These are phyloP conservation scores for Fukomys damarensis DNA, from an alignment of 2,113 vertebrate genomes.

Conservation along the genomic window DNA sequence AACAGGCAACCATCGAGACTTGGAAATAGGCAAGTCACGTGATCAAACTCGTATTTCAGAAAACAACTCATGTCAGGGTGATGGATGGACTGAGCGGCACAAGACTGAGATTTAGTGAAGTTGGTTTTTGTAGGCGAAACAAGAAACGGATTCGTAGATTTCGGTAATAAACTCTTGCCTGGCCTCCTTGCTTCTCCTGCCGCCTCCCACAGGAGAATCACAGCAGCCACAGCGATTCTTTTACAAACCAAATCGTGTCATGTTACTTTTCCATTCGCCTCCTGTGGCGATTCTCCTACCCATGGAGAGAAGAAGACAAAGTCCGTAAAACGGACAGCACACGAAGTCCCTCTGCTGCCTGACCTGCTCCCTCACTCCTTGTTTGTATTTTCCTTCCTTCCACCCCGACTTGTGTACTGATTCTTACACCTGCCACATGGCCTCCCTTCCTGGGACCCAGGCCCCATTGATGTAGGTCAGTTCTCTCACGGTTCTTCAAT, in stretches of 20 bases:
- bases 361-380: not conserved
- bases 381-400: too few species aligned
- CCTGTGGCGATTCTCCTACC: not conserved
- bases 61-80: constrained; percentile 53
- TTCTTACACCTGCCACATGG: not conserved
- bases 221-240: not conserved
- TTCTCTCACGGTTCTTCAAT: not conserved
- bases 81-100: constrained; percentile 11
- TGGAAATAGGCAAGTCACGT: constrained; percentile 37
- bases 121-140: constrained; percentile 47
- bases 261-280: not conserved
- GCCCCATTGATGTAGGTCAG: not conserved
- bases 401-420: not conserved
- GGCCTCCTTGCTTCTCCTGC: not conserved
- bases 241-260: not conserved
- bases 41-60: constrained; percentile 27
- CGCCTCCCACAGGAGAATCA: not conserved
- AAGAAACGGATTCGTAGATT: not conserved
- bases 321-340: not conserved
- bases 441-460: not conserved
- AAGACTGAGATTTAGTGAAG: not conserved
- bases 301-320: not conserved
- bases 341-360: not conserved
- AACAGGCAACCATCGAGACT: constrained; percentile 41
- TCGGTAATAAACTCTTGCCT: not conserved